Evolutionary conservation across 2,797 vertebrate genomes (phyloP).

Genomic region (Emys orbicularis): DNA sequence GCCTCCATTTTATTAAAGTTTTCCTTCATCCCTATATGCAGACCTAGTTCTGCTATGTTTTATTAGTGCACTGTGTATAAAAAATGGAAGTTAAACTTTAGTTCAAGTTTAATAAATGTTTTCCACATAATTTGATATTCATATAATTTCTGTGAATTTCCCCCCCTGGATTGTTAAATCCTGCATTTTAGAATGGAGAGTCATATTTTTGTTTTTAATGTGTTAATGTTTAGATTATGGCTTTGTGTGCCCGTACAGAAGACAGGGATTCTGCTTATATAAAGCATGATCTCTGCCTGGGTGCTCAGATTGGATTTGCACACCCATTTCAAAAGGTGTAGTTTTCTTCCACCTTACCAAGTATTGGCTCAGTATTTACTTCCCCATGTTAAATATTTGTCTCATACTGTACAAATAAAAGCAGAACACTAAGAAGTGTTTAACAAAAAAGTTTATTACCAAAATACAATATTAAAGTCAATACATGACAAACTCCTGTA

Average conservation of each 20-base stretch:
- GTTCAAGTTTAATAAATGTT: background rate
- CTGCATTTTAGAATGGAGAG: background rate
- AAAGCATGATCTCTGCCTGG: background rate
- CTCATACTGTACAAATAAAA: background rate
- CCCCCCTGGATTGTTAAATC: background rate
- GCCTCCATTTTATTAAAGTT: background rate
- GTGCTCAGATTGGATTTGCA: background rate
- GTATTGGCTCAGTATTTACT: background rate
- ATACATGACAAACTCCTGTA: constrained; percentile 91
- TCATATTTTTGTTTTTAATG: background rate
- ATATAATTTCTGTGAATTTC: background rate
- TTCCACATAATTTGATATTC: background rate
- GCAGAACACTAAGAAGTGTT: constrained; percentile 62
- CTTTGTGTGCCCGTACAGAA: background rate
- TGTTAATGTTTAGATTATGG: background rate
- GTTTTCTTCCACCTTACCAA: background rate
- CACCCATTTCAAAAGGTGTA: background rate
- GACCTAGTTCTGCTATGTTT: background rate
- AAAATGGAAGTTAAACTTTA: background rate
- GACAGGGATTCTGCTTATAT: background rate
- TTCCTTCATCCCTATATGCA: background rate
- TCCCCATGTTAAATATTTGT: background rate
- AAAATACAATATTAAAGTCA: constrained; percentile 96
- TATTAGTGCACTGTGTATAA: rapidly evolving
- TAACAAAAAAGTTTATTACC: constrained; percentile 93